Evolutionary conservation across 2,888 invertebrate genomes (phyloP), one percentile per base, ranked within the genome.

Genomic region (Scaptomyza flava): DNA sequence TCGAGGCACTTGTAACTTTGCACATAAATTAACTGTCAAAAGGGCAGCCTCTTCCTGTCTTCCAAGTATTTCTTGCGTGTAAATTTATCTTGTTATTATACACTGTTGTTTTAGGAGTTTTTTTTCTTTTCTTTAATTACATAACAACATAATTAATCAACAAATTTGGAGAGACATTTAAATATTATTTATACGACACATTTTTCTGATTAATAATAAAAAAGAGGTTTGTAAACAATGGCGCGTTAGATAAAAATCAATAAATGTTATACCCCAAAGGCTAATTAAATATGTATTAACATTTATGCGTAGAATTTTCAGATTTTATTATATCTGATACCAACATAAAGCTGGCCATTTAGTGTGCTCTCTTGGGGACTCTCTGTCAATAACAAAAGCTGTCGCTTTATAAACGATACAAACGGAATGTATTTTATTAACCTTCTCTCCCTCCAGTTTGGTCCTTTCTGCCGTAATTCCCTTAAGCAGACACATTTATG

Each of bases 21-120:
- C 83, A 77, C 88, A 83, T 83, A 83, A 83, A 87, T 83, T 87
- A 83, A 87, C 88, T 83, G 88, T 69, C 86, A 80, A 87, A 85
- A 84, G 80, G 76, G 62, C 74, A 73, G 47, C 50, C 17, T 41
- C 53, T 31, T 62, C 43, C 56, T 50, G 63, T 58, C 65, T 14
- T 46, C 54, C 65, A 65, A 70, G 71, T 68, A 81, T 77, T 78
- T 73, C 38, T 23, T 38, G 46, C 72, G 77, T 75, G 78, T 76
- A 74, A 72, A 79, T 72, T 79, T 79, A 72, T 87, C 81, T 76
- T 77, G 74, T 83, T 85, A 82, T 87, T 85, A 85, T 78, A 82
- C 72, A 78, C 61, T 68, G 57, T 65, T 59, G 61, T 61, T 68
- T 14, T 36, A 36, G n/a, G 17, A 27, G 36, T 34, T 9, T 65